Conservation (phyloP, 2,888 invertebrate species). For the Nemotelus nigrinus region DNA sequence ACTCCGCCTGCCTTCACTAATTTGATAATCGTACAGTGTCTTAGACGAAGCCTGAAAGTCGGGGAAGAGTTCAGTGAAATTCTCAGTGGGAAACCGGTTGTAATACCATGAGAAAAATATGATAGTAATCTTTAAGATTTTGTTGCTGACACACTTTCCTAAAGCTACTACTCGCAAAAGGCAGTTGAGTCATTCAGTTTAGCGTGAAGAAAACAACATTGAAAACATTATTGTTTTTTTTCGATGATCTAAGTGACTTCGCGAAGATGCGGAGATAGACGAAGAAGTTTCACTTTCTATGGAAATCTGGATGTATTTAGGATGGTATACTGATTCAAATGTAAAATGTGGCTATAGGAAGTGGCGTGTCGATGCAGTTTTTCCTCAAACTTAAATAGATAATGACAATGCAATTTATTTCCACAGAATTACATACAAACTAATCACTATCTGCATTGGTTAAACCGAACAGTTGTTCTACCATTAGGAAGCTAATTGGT, state of each 20-base stretch:
- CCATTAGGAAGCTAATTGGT: too few species aligned
- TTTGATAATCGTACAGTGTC: not conserved
- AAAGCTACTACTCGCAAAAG: not conserved
- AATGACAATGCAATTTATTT: too few species aligned
- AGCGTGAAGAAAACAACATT: not conserved
- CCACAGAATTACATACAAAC: too few species aligned
- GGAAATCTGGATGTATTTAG: not conserved
- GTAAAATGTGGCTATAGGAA: too few species aligned
- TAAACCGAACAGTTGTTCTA: too few species aligned
- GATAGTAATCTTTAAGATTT: not conserved
- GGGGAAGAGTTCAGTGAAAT: conserved; percentile 3
- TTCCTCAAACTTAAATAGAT: too few species aligned
- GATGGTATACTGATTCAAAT: too few species aligned
- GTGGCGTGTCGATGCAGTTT: too few species aligned
- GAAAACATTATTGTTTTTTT: not conserved
- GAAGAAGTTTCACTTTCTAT: conserved; percentile 16
- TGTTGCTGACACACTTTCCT: conserved; percentile 16
- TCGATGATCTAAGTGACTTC: not conserved
- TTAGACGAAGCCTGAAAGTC: not conserved
- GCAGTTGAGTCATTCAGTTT: not conserved
- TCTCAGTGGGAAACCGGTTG: not conserved
- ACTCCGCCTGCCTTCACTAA: not conserved
- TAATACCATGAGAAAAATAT: conserved; percentile 16
- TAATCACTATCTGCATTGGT: too few species aligned
- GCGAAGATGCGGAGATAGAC: not conserved